Base-by-base conservation (phyloP, 2,888 invertebrate genomes). In the Melieria picta region DNA sequence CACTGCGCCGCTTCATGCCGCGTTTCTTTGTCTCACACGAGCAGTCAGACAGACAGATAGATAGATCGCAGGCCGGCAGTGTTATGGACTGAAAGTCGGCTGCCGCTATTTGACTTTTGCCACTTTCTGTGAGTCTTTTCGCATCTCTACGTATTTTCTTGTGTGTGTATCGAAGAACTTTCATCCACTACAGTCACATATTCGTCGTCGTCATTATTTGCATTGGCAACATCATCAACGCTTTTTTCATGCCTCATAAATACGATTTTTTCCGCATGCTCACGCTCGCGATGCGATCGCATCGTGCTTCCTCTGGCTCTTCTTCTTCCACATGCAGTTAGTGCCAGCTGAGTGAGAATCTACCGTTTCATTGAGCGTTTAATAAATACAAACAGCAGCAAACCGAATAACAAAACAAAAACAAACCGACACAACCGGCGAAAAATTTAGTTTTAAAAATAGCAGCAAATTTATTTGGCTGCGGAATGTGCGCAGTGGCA, bases 71-170 rank as follows among this genome's bases (percentile, higher is more conserved):
- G 30, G 3, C 30, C 30, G 30, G 30, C 30, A 30, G 30, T 30
- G 30, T 2, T 30, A 30, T 30, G 30, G 30, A 30, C 30, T 30
- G 30, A 30, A 30, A 30, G 30, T 48, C 30, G 16, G 48, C 16
- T 42, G 63, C 63, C 50, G 63, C 16, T 63, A 50, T 48, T 13
- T 63, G 63, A 50, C 63, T 63, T 63, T 63, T 63, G 63, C 63
- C 48, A 30, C 30, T 63, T 48, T 42, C 50, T 11, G 13, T 63
- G 50, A 1, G 3, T 30, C 30, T 30, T 1, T 30, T 30, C 30
- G 30, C 30, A 30, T 30, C 30, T 30, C 30, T 30, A 30, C 3
- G 30, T 30, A 30, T 30, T 30, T 30, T 2, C 0, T 1, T 30
- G 11, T 62, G 47, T 62, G 48, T 30, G 30, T 43, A 7, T 47